phyloP scores from a whole-genome alignment of 2,113 vertebrate species.

The Syrmaticus mikado region DNA sequence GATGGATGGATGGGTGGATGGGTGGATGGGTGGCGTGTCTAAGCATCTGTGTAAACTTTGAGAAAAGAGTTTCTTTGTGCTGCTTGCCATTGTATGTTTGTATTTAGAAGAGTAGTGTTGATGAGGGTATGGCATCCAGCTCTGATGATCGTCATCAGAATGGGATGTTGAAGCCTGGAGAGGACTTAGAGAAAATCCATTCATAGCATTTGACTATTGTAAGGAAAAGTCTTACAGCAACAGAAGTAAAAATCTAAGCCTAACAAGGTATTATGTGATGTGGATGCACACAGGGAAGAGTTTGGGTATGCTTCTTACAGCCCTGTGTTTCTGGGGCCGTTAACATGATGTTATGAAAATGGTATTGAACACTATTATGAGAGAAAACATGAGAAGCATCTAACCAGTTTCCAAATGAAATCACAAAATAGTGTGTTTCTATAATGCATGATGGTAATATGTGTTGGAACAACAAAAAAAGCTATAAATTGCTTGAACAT shows the following conservation, averaged over 20 bases:
- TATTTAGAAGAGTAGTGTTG: background rate
- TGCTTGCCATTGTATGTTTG: background rate
- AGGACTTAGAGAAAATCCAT: background rate
- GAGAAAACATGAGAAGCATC: background rate
- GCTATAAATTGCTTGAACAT: rapidly evolving
- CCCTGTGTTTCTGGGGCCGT: background rate
- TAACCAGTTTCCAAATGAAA: background rate
- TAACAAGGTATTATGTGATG: background rate
- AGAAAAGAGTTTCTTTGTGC: background rate
- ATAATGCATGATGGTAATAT: background rate
- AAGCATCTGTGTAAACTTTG: background rate
- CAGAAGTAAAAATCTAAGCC: background rate
- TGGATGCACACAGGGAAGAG: rapidly evolving
- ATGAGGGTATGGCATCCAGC: background rate
- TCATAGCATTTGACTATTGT: background rate
- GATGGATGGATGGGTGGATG: background rate
- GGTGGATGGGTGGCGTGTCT: background rate
- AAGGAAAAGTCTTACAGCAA: background rate
- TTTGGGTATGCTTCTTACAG: background rate
- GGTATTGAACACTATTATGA: background rate
- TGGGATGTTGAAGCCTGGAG: background rate
- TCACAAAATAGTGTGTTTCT: background rate
- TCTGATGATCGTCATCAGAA: background rate
- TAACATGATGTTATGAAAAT: background rate
- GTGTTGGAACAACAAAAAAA: background rate